Evolutionary conservation across 2,113 vertebrate genomes (phyloP).

Genomic region (Cephalopholis sonnerati): DNA sequence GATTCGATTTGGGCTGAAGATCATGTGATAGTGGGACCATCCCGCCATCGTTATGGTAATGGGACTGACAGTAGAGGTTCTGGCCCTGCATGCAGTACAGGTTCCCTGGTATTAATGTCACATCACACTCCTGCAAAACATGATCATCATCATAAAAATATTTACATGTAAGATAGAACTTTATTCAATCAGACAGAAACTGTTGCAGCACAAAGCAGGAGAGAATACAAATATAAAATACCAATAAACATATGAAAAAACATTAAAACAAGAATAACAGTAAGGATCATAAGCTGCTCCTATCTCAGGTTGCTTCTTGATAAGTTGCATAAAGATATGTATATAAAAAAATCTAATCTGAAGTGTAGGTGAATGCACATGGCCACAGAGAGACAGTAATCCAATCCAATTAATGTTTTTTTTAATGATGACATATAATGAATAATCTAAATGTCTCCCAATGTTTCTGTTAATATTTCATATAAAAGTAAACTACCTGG

Average conservation of each 20-base stretch:
- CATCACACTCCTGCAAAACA: slow-evolving; percentile 77
- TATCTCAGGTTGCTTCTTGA: no score
- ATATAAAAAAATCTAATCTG: no score
- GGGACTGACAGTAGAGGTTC: slow-evolving; percentile 76
- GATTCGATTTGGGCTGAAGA: not conserved
- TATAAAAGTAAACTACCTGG: slow-evolving; percentile 59
- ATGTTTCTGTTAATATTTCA: not conserved
- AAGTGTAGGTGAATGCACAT: no score
- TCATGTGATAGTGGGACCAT: not conserved
- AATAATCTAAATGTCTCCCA: no score
- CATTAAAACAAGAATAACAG: not conserved
- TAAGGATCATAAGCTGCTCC: not conserved
- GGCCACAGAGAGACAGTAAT: not conserved
- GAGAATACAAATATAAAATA: not conserved
- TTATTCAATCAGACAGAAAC: not conserved
- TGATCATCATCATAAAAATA: not conserved
- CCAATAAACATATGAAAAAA: not conserved
- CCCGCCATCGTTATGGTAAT: slow-evolving; percentile 56
- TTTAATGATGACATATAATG: no score
- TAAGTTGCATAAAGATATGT: no score
- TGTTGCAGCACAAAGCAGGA: not conserved
- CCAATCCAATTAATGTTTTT: no score
- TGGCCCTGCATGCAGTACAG: slow-evolving; percentile 77
- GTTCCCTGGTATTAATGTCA: slow-evolving; percentile 75
- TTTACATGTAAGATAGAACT: not conserved